These are phyloP conservation scores for Epinephelus lanceolatus DNA, from an alignment of 2,113 vertebrate species.

Conservation along the genomic window DNA sequence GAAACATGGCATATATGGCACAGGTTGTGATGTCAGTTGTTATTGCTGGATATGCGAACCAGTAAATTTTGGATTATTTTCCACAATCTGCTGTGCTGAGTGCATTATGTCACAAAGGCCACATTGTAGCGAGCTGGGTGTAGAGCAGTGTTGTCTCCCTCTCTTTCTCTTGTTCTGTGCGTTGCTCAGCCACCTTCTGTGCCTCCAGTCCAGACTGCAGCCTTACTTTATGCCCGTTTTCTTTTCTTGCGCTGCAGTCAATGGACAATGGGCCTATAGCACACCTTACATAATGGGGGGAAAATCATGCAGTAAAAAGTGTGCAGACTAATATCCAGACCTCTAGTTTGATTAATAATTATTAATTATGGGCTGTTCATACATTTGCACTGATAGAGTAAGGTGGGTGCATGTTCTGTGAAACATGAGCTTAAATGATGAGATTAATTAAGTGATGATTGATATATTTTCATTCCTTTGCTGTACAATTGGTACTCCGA, in stretches of 20 bases:
- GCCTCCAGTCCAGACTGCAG: constrained; percentile 68
- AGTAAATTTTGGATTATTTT: constrained; percentile 85
- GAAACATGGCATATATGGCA: constrained; percentile 81
- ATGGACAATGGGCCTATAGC: constrained; percentile 73
- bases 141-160: constrained; percentile 63
- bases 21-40: constrained; percentile 86
- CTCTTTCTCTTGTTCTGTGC: constrained; percentile 65
- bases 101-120: constrained; percentile 86
- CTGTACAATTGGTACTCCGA: constrained; percentile 32
- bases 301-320: constrained; percentile 39
- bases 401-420: constrained; percentile 17
- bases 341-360: constrained; percentile 23
- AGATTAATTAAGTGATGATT: constrained; percentile 18
- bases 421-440: constrained; percentile 41
- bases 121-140: constrained; percentile 82
- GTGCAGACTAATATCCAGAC: constrained; percentile 20
- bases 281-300: constrained; percentile 55
- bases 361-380: background rate
- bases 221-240: constrained; percentile 68
- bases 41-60: constrained; percentile 85
- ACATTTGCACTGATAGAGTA: background rate
- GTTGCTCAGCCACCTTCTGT: constrained; percentile 71
- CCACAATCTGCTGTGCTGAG: constrained; percentile 79
- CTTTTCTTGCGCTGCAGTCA: constrained; percentile 72
- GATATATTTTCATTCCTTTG: constrained; percentile 40